Percentiles rank a stretch among this genome's conserved stretches.
Evolutionary conservation across 1,140 invertebrate genomes (phyloP).

Genomic region (Drosophila grimshawi): DNA sequence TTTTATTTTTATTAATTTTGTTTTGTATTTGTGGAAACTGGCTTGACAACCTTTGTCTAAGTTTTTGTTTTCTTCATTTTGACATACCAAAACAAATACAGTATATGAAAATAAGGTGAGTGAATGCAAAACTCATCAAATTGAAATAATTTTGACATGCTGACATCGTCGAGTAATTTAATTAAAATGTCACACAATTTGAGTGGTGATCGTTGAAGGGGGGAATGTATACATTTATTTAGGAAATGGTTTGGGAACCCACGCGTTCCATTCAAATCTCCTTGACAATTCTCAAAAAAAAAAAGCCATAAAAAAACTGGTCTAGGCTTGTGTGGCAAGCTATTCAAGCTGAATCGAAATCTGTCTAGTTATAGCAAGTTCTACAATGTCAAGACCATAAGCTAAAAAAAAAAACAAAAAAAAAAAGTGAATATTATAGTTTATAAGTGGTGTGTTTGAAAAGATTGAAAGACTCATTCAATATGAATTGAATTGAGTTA

Average conservation of each 20-base stretch:
- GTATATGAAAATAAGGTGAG: conserved; percentile 14
- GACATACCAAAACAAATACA: conserved; percentile 27
- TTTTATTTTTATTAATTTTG: neutral
- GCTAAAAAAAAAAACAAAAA: conserved; percentile 40
- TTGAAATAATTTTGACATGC: conserved; percentile 37
- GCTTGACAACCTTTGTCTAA: conserved; percentile 61
- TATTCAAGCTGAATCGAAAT: conserved; percentile 31
- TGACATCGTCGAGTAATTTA: conserved; percentile 41
- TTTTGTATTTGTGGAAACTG: conserved; percentile 42
- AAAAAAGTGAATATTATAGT: conserved; percentile 3
- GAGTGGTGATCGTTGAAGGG: neutral
- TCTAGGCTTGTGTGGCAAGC: conserved; percentile 29
- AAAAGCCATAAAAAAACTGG: conserved; percentile 45
- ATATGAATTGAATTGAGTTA: neutral
- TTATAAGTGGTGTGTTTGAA: neutral
- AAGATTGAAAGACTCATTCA: conserved; percentile 6
- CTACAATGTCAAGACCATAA: conserved; percentile 78
- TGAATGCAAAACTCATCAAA: conserved; percentile 36
- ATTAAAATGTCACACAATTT: conserved; percentile 37
- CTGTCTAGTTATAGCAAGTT: conserved; percentile 60
- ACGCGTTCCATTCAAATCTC: neutral
- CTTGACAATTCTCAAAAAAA: neutral
- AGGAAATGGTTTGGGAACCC: neutral
- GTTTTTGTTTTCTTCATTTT: conserved; percentile 21
- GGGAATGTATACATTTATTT: conserved; percentile 1